Evolutionary conservation across 1,140 invertebrate genomes (phyloP), one percentile per base, ranked within the genome.

Genomic region (Trachymyrmex septentrionalis): DNA sequence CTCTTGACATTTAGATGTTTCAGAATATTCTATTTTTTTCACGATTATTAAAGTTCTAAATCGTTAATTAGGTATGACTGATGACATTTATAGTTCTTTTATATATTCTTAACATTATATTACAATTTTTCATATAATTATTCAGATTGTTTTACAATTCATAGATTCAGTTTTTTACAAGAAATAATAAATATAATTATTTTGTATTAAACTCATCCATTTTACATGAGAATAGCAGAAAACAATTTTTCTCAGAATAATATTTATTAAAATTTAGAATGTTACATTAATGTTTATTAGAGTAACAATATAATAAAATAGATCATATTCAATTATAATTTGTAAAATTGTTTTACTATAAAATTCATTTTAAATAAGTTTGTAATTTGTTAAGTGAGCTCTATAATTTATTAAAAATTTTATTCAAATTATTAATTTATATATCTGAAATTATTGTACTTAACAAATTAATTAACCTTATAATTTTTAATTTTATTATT

Each of bases 51-150:
- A 21, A 44, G 3, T 76, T 44, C 21, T 38, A 63, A 24, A 63
- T 76, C 16, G 5, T 63, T 48, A 44, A 64, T 64, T 77, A 77
- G 5, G 2, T 64, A 48, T 64, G 2, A 67, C 7, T n/a, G 9
- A 14, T 57, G 27, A 12, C 9, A 44, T 44, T 44, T 2, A 44
- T 16, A 24, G 4, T 24, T 3, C 9, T 44, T 27, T 64, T 48
- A n/a, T 48, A 64, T 48, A 64, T 77, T 77, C 16, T 27, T 77
- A 61, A 63, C 24, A 64, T 12, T 30, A n/a, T 44, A 7, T 63
- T 71, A 38, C 16, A 77, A 44, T 44, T 77, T 77, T 64, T 44
- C 24, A n/a, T 44, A 76, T 64, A 1, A 64, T 77, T 63, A 44
- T 48, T 19, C 4, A 66, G 1, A 57, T 55, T 75, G 0, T 73